Percentiles rank a stretch among this genome's conserved stretches.
Conservation (phyloP, 2,888 invertebrate genomes). For the Drosophila anomalipes region DNA sequence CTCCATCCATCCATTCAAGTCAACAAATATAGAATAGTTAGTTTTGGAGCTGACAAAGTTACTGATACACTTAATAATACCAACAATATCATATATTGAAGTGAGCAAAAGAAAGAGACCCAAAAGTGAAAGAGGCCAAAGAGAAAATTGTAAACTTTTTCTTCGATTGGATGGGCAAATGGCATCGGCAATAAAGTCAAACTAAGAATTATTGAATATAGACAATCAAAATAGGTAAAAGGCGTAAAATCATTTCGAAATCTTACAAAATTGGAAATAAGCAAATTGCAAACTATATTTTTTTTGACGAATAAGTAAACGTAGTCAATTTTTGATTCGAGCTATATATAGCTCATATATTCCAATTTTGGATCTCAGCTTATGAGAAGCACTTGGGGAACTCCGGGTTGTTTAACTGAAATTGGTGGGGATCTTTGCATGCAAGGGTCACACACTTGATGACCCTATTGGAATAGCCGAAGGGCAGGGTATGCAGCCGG, state of each 20-base stretch:
- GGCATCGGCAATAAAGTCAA: background rate
- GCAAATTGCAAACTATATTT: background rate
- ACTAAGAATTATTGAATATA: background rate
- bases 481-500: slow-evolving; percentile 4
- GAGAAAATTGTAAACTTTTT: background rate
- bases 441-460: background rate
- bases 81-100: background rate
- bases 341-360: background rate
- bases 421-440: background rate
- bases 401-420: background rate
- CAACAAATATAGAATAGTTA: slow-evolving; percentile 17
- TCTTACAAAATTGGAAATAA: background rate
- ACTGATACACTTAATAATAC: slow-evolving; percentile 17
- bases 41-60: slow-evolving; percentile 1
- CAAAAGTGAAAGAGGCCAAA: background rate
- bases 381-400: background rate
- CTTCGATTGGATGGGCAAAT: background rate
- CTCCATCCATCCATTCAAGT: background rate
- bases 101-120: background rate
- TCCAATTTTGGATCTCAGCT: background rate
- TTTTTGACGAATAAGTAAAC: too few relatives aligned
- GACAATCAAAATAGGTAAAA: background rate
- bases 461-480: background rate
- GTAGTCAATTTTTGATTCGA: too few relatives aligned
- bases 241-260: background rate